Conservation (phyloP, 2,888 invertebrate genomes). For the Acanthosepion esculentum region DNA sequence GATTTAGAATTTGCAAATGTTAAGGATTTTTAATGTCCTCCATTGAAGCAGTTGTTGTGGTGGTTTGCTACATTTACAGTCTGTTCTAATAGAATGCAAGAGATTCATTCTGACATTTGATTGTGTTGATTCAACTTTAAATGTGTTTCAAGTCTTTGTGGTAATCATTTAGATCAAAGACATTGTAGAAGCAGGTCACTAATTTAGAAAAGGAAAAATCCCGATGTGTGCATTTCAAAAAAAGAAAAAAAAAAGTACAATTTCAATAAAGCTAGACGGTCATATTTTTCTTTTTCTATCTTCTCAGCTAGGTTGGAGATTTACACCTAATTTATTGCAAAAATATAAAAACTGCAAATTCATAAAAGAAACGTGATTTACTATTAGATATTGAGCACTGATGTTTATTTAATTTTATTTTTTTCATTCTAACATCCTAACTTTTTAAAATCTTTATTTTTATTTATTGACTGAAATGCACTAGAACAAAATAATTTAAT, state of each 20-base stretch:
- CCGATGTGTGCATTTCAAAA: background rate
- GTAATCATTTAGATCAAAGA: background rate
- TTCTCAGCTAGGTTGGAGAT: background rate
- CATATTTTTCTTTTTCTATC: background rate
- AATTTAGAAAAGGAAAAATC: background rate
- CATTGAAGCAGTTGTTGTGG: background rate
- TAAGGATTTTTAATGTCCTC: background rate
- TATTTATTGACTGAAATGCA: background rate
- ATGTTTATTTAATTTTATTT: no score
- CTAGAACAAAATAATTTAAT: background rate
- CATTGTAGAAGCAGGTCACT: background rate
- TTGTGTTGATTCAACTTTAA: background rate
- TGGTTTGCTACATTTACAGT: background rate
- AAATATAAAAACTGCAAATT: no score
- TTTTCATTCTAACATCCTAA: no score
- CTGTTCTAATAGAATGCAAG: background rate
- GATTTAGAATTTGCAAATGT: background rate
- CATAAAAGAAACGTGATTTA: no score
- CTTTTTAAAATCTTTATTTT: no score
- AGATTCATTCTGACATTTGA: background rate
- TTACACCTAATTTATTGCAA: background rate
- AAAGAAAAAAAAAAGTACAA: background rate
- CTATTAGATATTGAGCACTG: no score
- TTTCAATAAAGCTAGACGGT: background rate
- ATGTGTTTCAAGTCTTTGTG: background rate